These are phyloP conservation scores for Allobates femoralis DNA, from an alignment of 2,797 vertebrate genomes.

Conservation along the genomic window DNA sequence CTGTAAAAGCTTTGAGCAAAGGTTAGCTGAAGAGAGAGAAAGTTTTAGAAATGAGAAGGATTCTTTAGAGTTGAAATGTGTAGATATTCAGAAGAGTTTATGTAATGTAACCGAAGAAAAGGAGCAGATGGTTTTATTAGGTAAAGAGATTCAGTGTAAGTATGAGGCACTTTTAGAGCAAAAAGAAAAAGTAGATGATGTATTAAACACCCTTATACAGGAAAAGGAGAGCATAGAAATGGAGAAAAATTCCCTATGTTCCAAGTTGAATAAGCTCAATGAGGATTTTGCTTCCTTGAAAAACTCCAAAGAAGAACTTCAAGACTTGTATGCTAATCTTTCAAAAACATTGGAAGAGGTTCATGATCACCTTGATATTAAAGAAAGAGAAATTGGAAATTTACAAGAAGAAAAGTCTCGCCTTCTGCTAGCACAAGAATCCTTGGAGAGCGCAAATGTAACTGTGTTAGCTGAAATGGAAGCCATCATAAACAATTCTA, in stretches of 20 bases:
- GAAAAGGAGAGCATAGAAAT: constrained; percentile 72
- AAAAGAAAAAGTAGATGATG: constrained; percentile 74
- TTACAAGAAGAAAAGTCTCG: constrained; percentile 71
- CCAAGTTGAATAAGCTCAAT: constrained; percentile 75
- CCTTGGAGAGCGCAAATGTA: constrained; percentile 68
- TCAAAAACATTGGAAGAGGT: constrained; percentile 77
- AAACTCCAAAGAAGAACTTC: constrained; percentile 75
- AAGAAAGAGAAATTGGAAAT: constrained; percentile 69
- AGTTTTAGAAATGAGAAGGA: constrained; percentile 73
- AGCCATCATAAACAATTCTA: constrained; percentile 73
- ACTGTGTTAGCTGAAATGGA: constrained; percentile 75
- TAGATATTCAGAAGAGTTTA: constrained; percentile 69
- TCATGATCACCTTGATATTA: constrained; percentile 67
- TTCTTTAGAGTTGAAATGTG: constrained; percentile 68
- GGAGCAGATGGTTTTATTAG: constrained; percentile 68
- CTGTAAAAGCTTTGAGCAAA: constrained; percentile 69
- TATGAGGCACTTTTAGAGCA: constrained; percentile 72
- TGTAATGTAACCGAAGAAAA: constrained; percentile 74
- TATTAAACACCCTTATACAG: constrained; percentile 70
- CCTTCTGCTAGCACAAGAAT: constrained; percentile 70
- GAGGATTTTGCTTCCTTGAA: constrained; percentile 71
- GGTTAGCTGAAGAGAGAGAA: constrained; percentile 74
- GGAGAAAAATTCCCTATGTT: constrained; percentile 73
- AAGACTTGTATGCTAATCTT: constrained; percentile 71
- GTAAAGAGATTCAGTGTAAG: constrained; percentile 73